Percentiles rank a stretch among this genome's conserved stretches.
These are phyloP conservation scores for Latrodectus elegans DNA, from an alignment of 2,888 invertebrate genomes.

Conservation along the genomic window DNA sequence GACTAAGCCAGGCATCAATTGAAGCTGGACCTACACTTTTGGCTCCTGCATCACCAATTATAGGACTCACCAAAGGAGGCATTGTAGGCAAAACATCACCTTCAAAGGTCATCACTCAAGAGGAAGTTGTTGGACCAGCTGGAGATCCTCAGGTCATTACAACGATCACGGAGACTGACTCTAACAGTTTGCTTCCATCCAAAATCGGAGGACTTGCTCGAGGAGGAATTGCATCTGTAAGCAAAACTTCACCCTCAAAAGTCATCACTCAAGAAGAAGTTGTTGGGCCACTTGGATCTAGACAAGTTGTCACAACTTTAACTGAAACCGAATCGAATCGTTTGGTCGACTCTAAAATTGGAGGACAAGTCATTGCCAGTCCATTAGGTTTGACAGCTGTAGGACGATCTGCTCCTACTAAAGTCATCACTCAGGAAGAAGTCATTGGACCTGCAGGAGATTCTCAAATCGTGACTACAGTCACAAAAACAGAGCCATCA, in stretches of 20 bases:
- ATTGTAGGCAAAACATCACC: neutral
- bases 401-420: neutral
- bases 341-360: slow-evolving; percentile 28
- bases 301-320: slow-evolving; percentile 36
- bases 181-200: slow-evolving; percentile 17
- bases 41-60: neutral
- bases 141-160: slow-evolving; percentile 43
- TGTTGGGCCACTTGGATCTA: slow-evolving; percentile 9
- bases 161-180: slow-evolving; percentile 43
- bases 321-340: slow-evolving; percentile 31
- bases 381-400: neutral
- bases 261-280: slow-evolving; percentile 37
- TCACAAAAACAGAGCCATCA: slow-evolving; percentile 22
- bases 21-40: neutral
- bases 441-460: slow-evolving; percentile 21
- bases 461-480: slow-evolving; percentile 26
- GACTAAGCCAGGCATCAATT: slow-evolving; percentile 17
- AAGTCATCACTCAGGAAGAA: slow-evolving; percentile 32
- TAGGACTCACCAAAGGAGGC: no score
- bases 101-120: slow-evolving; percentile 40
- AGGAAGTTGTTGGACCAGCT: slow-evolving; percentile 54
- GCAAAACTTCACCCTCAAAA: slow-evolving; percentile 4
- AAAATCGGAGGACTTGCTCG: slow-evolving; percentile 50
- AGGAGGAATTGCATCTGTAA: slow-evolving; percentile 9
- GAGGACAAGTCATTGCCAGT: slow-evolving; percentile 5